Base-by-base conservation (phyloP, 2,797 vertebrate species). In the Etheostoma nigrum region DNA sequence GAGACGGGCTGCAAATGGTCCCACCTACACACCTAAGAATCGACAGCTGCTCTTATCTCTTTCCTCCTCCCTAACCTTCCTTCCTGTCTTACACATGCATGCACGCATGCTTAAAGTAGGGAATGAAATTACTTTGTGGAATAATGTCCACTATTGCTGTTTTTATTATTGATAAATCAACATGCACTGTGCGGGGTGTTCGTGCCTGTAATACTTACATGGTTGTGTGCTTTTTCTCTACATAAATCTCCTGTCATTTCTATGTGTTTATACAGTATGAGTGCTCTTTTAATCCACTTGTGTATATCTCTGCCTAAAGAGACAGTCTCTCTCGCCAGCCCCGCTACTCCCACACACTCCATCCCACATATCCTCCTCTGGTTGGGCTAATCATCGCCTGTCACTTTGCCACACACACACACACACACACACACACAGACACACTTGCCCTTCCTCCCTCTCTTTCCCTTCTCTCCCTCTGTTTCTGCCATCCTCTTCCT, bases 321-420 rank as follows among this genome's bases (percentile, higher is more conserved):
- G 78, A 74, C 78, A 45, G 4, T 67, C 76, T 84, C 69, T 82
- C 83, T 81, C 48, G 12, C 82, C 83, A 81, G 76, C 85, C 88
- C 90, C 88, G 63, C 78, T 89, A 92, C 91, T 88, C 92, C 91
- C 88, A 90, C 93, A 84, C 88, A 67, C 76, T 89, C 81, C 83
- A 90, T 86, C 94, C 93, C 93, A 94, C 93, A 86, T 86, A 87
- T 89, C 85, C 90, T 92, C 89, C 92, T 93, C 93, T 92, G 93
- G 89, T 94, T 91, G 89, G 89, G 86, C 94, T 95, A 95, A 95
- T 95, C 93, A 93, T 94, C 88, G 88, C 90, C 90, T 94, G 93
- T 95, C 94, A 94, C 90, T 92, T 89, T 82, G 62, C 91, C 90
- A 71, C 90, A 92, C 91, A 90, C 94, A 64, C 88, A 83, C 33